Percentiles rank a stretch among this genome's conserved stretches.
Conservation (phyloP, 2,113 vertebrate genomes). For the Sander lucioperca region DNA sequence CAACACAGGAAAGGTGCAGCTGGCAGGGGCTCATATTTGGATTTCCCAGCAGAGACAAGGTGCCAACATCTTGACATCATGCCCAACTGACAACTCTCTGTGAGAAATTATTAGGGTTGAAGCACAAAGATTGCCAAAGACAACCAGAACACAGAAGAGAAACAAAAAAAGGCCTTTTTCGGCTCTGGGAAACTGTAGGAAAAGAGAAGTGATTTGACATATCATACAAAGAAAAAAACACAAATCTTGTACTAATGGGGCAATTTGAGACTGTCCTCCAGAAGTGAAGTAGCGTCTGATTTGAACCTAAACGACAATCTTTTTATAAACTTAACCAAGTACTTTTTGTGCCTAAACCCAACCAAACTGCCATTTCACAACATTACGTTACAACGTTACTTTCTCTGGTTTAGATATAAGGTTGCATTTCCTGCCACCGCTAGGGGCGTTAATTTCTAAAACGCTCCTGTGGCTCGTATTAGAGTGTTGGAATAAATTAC, state of each 20-base stretch:
- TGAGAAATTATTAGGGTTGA: constrained; percentile 45
- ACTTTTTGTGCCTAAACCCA: too few relatives aligned
- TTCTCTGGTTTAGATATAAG: too few relatives aligned
- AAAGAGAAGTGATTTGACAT: constrained; percentile 33
- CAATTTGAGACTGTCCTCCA: constrained; percentile 1
- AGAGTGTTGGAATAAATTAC: too few relatives aligned
- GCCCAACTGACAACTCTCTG: constrained; percentile 52
- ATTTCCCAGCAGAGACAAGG: constrained; percentile 50
- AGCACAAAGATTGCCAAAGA: constrained; percentile 58
- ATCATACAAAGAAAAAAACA: constrained; percentile 25
- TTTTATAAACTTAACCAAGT: too few relatives aligned
- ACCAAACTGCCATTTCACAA: too few relatives aligned
- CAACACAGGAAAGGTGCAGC: constrained; percentile 50
- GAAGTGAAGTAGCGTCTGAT: too few relatives aligned
- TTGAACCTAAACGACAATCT: too few relatives aligned
- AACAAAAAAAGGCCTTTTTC: constrained; percentile 38
- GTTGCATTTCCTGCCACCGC: too few relatives aligned
- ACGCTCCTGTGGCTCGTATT: too few relatives aligned
- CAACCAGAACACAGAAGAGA: constrained; percentile 41
- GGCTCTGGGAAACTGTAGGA: constrained; percentile 25
- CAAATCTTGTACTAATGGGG: constrained; percentile 16
- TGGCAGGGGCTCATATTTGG: constrained; percentile 50
- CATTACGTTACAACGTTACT: too few relatives aligned
- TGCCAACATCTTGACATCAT: constrained; percentile 68
- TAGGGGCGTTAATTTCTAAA: too few relatives aligned